These are phyloP conservation scores for Philotrypesis tridentata DNA, from an alignment of 1,140 invertebrate species.

Conservation along the genomic window DNA sequence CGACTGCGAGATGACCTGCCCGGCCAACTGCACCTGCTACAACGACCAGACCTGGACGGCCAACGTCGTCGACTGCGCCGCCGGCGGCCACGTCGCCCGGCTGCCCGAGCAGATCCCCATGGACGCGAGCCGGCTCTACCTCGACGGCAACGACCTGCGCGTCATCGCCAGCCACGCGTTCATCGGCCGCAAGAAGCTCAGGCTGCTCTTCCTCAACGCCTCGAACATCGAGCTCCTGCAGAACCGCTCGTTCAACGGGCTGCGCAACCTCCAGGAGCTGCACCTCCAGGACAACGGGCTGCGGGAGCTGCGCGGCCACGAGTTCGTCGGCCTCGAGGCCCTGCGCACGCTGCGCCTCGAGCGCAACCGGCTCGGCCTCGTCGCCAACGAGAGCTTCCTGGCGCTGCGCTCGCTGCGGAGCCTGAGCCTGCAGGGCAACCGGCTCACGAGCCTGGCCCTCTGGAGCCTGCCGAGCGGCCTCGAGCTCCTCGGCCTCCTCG, in stretches of 20 bases:
- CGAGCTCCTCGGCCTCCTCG: constrained; percentile 81
- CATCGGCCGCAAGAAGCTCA: constrained; percentile 90
- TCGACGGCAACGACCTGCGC: constrained; percentile 90
- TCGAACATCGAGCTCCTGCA: constrained; percentile 90
- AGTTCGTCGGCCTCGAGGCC: constrained; percentile 84
- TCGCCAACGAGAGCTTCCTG: constrained; percentile 86
- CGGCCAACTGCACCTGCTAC: constrained; percentile 92
- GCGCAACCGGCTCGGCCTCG: constrained; percentile 80
- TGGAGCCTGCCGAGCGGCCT: constrained; percentile 83
- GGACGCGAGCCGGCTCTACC: constrained; percentile 91
- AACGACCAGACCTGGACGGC: constrained; percentile 94
- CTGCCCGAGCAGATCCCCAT: constrained; percentile 91
- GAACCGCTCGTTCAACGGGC: constrained; percentile 92
- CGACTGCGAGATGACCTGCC: constrained; percentile 96
- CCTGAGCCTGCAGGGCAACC: constrained; percentile 86
- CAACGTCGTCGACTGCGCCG: constrained; percentile 92
- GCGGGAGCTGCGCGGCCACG: constrained; percentile 84
- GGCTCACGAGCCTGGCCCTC: constrained; percentile 81
- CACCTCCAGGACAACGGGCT: constrained; percentile 88
- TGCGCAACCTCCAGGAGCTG: constrained; percentile 86
- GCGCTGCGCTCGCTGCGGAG: constrained; percentile 81
- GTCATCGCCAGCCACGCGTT: constrained; percentile 89
- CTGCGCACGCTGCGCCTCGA: constrained; percentile 80
- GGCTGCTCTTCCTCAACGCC: constrained; percentile 87
- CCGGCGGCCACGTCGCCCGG: constrained; percentile 80